Evolutionary conservation across 35 echinoderm and acorn worm species (phyloP), one percentile per base, ranked within the genome.

Genomic region (Ophioderma brevispina): DNA sequence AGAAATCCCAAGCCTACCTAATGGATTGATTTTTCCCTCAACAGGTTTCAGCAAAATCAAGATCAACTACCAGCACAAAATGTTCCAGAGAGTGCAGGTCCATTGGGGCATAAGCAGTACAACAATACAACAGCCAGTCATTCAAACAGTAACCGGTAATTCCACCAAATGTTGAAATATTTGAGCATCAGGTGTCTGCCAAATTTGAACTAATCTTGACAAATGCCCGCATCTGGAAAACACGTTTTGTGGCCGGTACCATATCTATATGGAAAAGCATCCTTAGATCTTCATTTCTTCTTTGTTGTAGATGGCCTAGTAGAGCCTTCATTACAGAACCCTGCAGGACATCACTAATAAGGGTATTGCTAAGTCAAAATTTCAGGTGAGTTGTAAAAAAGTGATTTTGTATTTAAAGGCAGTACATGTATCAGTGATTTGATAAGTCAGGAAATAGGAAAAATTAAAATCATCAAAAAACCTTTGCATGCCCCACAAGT

Each of bases 221-320:
- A 92, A 76, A 79, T 90, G 90, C 37, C 90, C 90, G 0, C 89
- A 98, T 81, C 63, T 98, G 42, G 92, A 94, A 64, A n/a, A 89
- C 81, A 21, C 75, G 93, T 32, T 98, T 98, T 90, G 84, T 92
- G 33, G 91, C 85, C 3, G 92, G 93, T 37, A 87, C 85, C 17
- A 92, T 79, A 33, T 98, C 96, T 50, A 93, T 98, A 55, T 36
- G 80, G 78, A 28, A 87, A 87, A 40, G 42, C 96, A 5, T 93
- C 93, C 13, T 55, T 98, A 33, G 81, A 98, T 90, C 76, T 98
- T 32, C 87, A 95, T 38, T 98, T 98, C 52, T 98, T 98, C 76
- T 95, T 98, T 80, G 96, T 98, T 0, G 87, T 92, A 39, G 96
- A 98, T 83, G 85, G 82, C 96, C 93, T 1, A 91, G 96, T 43